Conservation (phyloP, 1,140 invertebrate genomes). For the Bombus soroeensis region DNA sequence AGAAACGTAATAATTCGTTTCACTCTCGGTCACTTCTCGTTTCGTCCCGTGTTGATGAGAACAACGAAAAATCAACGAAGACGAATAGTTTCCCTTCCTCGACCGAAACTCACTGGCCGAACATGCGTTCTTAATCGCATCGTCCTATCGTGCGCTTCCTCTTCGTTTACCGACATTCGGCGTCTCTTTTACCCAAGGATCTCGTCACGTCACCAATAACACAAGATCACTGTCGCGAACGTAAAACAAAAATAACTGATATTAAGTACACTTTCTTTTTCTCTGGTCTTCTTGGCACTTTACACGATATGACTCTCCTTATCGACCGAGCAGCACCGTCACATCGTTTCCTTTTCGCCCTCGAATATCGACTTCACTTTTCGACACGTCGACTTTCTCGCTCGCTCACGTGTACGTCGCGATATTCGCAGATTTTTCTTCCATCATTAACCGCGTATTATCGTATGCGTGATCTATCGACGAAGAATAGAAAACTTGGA, state of each 20-base stretch:
- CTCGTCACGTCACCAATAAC: neutral
- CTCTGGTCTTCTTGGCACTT: constrained; percentile 13
- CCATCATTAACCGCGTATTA: neutral
- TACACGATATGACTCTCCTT: constrained; percentile 1
- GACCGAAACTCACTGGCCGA: constrained; percentile 10
- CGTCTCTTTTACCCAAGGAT: neutral
- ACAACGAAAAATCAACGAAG: constrained; percentile 29
- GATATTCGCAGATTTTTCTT: constrained; percentile 7
- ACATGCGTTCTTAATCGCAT: constrained; percentile 36
- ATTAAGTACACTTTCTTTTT: constrained; percentile 7
- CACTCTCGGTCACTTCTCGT: neutral
- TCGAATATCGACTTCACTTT: constrained; percentile 38
- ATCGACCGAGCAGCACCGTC: constrained; percentile 28
- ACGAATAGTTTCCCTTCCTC: constrained; percentile 44
- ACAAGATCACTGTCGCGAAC: neutral
- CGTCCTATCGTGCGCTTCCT: constrained; percentile 1
- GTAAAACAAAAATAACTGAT: neutral
- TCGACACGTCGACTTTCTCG: constrained; percentile 6
- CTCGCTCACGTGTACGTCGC: too few relatives aligned
- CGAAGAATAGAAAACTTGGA: constrained; percentile 21
- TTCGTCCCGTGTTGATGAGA: neutral
- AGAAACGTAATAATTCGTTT: neutral
- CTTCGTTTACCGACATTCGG: constrained; percentile 40
- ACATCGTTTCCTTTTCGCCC: constrained; percentile 32
- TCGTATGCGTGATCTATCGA: constrained; percentile 30